A percentile compares a stretch with the other conserved stretches of the same genome.
phyloP scores from a whole-genome alignment of 2,113 vertebrate species.

The Scortum barcoo region DNA sequence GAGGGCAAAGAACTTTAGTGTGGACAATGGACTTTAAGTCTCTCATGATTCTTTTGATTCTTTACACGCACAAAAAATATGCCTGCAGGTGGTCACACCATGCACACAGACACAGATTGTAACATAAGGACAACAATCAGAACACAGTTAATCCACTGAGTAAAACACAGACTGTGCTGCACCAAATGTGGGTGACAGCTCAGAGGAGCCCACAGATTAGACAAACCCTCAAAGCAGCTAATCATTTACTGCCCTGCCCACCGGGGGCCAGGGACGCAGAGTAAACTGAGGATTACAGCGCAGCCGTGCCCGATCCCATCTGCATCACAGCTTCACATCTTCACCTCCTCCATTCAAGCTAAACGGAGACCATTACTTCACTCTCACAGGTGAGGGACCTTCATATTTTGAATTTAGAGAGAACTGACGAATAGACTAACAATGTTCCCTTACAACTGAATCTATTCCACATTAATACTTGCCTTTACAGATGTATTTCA shows the following conservation, averaged over 20 bases:
- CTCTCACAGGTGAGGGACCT: constrained; percentile 29
- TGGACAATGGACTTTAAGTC: background rate
- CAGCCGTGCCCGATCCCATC: constrained; percentile 35
- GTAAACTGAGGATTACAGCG: constrained; percentile 30
- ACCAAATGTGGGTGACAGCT: constrained; percentile 20
- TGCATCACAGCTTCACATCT: constrained; percentile 46
- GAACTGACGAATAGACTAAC: background rate
- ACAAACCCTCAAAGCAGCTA: constrained; percentile 45
- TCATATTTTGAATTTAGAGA: background rate
- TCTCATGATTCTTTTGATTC: background rate
- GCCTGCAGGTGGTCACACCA: background rate
- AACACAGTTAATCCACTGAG: background rate
- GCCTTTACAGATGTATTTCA: background rate
- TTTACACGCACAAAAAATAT: background rate
- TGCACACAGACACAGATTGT: background rate
- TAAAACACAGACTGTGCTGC: constrained; percentile 6
- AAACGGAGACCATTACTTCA: constrained; percentile 29
- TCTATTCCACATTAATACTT: background rate
- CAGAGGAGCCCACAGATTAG: constrained; percentile 34
- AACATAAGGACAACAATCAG: background rate
- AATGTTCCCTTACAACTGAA: background rate
- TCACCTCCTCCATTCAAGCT: constrained; percentile 23
- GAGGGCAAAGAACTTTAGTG: background rate
- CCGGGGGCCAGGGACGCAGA: constrained; percentile 12
- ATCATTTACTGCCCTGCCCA: constrained; percentile 36